Evolutionary conservation across 2,888 invertebrate species (phyloP), one percentile per base, ranked within the genome.

Genomic region (Pteria penguin): DNA sequence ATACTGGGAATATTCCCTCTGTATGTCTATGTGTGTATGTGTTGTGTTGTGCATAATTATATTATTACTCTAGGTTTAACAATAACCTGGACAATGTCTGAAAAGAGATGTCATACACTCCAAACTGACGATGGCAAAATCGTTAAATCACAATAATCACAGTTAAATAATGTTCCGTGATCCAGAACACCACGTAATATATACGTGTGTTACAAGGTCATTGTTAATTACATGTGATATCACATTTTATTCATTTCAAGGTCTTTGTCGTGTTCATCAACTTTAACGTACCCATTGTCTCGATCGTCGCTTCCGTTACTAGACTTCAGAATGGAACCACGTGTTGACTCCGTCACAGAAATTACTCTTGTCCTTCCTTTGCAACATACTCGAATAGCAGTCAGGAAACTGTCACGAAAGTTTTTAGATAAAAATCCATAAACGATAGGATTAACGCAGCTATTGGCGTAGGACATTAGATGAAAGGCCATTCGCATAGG

Each of bases 341-440:
- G 45, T 24, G 76, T 76, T 8, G 55, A 54, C 26, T 72, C 72
- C 4, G 68, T 67, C 0, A 32, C 58, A 4, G 55, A 55, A 31
- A 55, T 55, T 4, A 72, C 72, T 31, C 52, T 61, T 8, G 36
- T 74, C 24, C 81, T 73, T 26, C 78, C 72, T 24, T 79, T 61
- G 67, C 72, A 3, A 80, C 60, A 70, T 86, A 87, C 14, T 83
- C 76, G 65, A 31, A 89, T 79, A 2, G 89, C 88, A 55, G 87
- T 85, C 58, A 85, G 86, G 84, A 93, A 92, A 32, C 89, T 89
- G 55, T 89, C 94, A 2, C 95, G 92, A 90, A 95, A 95, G 91
- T 94, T 95, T 85, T 94, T 94, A 33, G 95, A 95, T 94, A 95
- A 95, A 91, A 95, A 95, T 52, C 95, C 95, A 89, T 95, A 95